Conservation (phyloP, 2,888 invertebrate species). For the Troides helena region DNA sequence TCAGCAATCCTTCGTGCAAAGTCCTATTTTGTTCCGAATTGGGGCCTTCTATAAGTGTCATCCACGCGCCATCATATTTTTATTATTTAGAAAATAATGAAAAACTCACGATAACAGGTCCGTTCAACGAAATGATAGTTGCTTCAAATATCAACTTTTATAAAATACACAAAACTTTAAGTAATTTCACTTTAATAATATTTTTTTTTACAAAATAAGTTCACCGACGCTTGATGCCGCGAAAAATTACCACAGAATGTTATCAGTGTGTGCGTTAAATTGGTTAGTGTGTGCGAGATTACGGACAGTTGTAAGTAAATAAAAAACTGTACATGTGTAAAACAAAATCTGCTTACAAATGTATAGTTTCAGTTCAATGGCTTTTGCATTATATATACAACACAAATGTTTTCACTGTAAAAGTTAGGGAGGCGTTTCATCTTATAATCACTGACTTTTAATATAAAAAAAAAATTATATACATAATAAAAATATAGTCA, state of each 20-base stretch:
- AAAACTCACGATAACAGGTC: slow-evolving; percentile 34
- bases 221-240: slow-evolving; percentile 64
- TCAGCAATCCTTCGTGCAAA: slow-evolving; percentile 55
- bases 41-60: slow-evolving; percentile 55
- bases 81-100: slow-evolving; percentile 38
- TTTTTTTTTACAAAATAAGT: slow-evolving; percentile 58
- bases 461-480: too few species aligned
- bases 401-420: slow-evolving; percentile 1
- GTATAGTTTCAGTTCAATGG: slow-evolving; percentile 21
- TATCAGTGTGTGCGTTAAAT: slow-evolving; percentile 37
- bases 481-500: too few species aligned
- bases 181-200: slow-evolving; percentile 38
- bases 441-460: not conserved
- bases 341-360: slow-evolving; percentile 28
- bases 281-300: slow-evolving; percentile 30
- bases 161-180: slow-evolving; percentile 40
- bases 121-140: slow-evolving; percentile 34
- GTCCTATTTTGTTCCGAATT: slow-evolving; percentile 68
- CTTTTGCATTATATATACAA: slow-evolving; percentile 9
- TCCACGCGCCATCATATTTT: slow-evolving; percentile 71
- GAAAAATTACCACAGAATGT: slow-evolving; percentile 59
- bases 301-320: slow-evolving; percentile 3
- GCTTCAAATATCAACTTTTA: slow-evolving; percentile 39
- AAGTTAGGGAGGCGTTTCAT: not conserved
- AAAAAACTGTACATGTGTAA: slow-evolving; percentile 27